These are phyloP conservation scores for Exocentrus adspersus DNA, from an alignment of 2,888 invertebrate genomes.

Conservation along the genomic window DNA sequence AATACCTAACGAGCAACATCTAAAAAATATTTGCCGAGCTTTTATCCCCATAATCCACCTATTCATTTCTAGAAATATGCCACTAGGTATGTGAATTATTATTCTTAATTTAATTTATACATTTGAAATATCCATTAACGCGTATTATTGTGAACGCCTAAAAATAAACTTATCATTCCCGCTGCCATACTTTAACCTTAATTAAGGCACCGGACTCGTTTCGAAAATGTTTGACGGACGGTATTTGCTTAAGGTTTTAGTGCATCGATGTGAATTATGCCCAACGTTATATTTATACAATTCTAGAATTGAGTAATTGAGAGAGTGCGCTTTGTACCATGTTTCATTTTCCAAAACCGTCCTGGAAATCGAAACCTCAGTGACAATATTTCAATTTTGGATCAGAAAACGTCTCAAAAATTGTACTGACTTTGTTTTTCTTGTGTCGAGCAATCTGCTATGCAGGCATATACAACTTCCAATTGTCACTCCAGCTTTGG, in stretches of 20 bases:
- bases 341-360: no score
- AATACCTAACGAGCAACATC: no score
- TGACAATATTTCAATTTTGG: no score
- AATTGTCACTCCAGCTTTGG: no score
- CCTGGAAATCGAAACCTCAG: no score
- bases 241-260: slow-evolving; percentile 15
- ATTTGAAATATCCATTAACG: background rate
- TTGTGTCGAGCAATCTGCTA: no score
- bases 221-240: slow-evolving; percentile 16
- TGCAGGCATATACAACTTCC: no score
- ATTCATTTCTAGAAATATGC: background rate
- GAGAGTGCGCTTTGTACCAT: no score
- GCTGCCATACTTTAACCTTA: slow-evolving; percentile 13
- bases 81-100: background rate
- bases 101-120: background rate
- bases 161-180: slow-evolving; percentile 8
- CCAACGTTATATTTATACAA: slow-evolving; percentile 16
- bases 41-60: no score
- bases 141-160: slow-evolving; percentile 1
- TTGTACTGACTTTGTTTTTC: no score
- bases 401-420: no score
- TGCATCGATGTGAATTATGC: background rate
- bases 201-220: slow-evolving; percentile 11
- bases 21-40: no score
- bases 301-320: background rate